Evolutionary conservation across 2,113 vertebrate species (phyloP).

Genomic region (Phrynosoma blainvillii): DNA sequence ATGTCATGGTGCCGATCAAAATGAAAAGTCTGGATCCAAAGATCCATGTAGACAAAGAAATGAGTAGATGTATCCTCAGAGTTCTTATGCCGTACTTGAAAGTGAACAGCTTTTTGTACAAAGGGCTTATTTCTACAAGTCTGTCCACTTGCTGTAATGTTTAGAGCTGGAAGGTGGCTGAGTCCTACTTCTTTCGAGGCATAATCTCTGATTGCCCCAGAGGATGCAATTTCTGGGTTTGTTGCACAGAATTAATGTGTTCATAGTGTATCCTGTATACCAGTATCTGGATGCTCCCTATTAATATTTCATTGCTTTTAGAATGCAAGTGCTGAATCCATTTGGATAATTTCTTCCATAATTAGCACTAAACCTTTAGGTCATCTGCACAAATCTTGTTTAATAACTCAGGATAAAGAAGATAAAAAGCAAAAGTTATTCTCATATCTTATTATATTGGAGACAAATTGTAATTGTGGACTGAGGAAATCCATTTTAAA

Average conservation of each 20-base stretch:
- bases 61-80: not conserved
- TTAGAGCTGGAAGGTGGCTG: not conserved
- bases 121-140: not conserved
- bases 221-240: not conserved
- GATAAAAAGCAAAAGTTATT: slow-evolving; percentile 52
- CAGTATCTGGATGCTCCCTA: slow-evolving; percentile 57
- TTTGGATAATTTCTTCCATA: slow-evolving; percentile 42
- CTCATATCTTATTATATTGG: not conserved
- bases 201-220: not conserved
- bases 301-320: slow-evolving; percentile 9
- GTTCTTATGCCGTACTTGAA: not conserved
- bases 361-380: slow-evolving; percentile 66
- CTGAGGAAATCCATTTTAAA: not conserved
- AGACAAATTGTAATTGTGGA: not conserved
- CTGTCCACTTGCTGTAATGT: too few relatives aligned
- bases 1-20: not conserved
- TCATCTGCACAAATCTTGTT: slow-evolving; percentile 47
- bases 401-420: slow-evolving; percentile 62
- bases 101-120: not conserved
- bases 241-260: rapidly evolving
- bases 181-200: not conserved
- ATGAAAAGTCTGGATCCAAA: not conserved
- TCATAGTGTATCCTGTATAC: slow-evolving; percentile 40
- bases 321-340: slow-evolving; percentile 50
- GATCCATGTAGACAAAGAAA: too few relatives aligned